Base-by-base conservation (phyloP, 1,140 invertebrate species). In the Brachionus manjavacas region DNA sequence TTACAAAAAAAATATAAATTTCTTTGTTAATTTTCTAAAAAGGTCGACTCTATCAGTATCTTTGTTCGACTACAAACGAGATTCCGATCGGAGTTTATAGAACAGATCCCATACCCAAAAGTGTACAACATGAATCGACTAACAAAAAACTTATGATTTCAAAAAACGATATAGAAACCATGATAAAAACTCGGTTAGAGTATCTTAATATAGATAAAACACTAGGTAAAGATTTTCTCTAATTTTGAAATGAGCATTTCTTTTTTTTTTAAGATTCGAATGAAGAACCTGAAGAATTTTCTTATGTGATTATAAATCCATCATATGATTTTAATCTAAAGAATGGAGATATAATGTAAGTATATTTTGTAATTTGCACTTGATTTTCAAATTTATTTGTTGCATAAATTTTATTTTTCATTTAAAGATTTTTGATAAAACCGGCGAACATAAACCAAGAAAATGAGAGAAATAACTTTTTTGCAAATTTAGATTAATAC, bases 281-380 rank as follows among this genome's bases (percentile, higher is more conserved):
- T 43, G 79, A 81, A 12, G 79, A 81, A 46, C 64, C 79, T 3
- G 41, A 81, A 14, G 79, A 81, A 81, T 81, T 99, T 7, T 98
- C 96, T 2, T 99, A 98, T 90, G 96, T 98, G 80, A 97, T 99
- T 86, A 98, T 98, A 87, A 99, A 99, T 88, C 97, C 97, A 0
- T 96, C 94, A 88, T 97, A 96, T 91, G 97, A 99, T 90, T 91
- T 98, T 0, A 96, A 96, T 88, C 91, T 99, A 72, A 95, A 98
- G 90, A 94, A 96, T 88, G 96, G 95, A 52, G 97, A 99, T 90
- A 94, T 98, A 66, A 94, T 99, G 93, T 96, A 91, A 93, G 93
- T 90, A 78, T 52, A n/a, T 25, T 25, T 4, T 7, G 1, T 7
- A 35, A 35, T 35, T 35, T 1, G 31, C 31, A 35, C 7, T 7